Evolutionary conservation across 2,888 invertebrate species (phyloP).

Genomic region (Eupithecia inturbata): DNA sequence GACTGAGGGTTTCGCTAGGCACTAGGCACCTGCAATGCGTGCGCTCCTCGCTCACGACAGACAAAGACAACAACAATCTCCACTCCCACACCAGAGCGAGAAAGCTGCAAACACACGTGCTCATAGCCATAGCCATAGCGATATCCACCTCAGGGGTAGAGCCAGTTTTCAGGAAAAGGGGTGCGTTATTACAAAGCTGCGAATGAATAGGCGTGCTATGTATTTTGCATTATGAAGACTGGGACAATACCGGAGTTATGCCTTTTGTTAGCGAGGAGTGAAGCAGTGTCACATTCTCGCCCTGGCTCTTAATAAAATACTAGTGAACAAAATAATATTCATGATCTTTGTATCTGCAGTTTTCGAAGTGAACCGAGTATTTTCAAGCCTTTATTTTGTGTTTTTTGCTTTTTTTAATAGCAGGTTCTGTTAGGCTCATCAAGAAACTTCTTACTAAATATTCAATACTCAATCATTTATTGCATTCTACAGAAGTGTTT

Average conservation of each 20-base stretch:
- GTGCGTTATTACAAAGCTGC: conserved; percentile 73
- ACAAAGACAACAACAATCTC: conserved; percentile 54
- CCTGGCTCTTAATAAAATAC: not conserved
- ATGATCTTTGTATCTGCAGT: not conserved
- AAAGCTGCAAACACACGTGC: conserved; percentile 71
- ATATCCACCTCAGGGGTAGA: conserved; percentile 64
- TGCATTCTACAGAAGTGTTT: too few relatives aligned
- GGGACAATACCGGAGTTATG: conserved; percentile 68
- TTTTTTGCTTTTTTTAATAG: not conserved
- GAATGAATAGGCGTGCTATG: conserved; percentile 70
- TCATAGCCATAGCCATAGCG: conserved; percentile 41
- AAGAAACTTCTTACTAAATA: not conserved
- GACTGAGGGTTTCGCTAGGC: conserved; percentile 60
- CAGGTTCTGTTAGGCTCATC: not conserved
- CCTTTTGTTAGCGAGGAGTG: conserved; percentile 62
- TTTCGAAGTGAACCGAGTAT: not conserved
- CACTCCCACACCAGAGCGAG: conserved; percentile 49
- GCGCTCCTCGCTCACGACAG: conserved; percentile 70
- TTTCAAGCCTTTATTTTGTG: not conserved
- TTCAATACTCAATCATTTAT: not conserved
- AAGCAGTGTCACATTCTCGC: conserved; percentile 61
- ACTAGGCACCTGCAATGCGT: conserved; percentile 82
- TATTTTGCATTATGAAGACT: conserved; percentile 71
- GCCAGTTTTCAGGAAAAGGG: conserved; percentile 73
- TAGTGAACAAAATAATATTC: not conserved